These are phyloP conservation scores for Prunella strophiata DNA, from an alignment of 2,797 vertebrate species.

Conservation along the genomic window DNA sequence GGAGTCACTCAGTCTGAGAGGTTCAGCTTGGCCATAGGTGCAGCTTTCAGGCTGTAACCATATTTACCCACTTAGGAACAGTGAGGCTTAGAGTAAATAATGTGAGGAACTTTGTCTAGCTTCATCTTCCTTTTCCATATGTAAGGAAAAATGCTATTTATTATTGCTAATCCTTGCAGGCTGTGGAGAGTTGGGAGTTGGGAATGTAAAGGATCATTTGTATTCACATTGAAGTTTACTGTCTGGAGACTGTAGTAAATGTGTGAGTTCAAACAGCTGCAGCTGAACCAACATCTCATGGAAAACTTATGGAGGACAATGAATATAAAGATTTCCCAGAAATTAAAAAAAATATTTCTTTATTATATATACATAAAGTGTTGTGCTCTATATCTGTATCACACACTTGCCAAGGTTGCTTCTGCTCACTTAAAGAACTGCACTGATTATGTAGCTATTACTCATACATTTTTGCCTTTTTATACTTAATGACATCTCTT, in stretches of 20 bases:
- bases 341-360: neutral
- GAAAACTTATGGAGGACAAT: neutral
- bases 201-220: neutral
- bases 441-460: constrained; percentile 69
- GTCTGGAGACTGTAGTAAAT: neutral
- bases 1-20: neutral
- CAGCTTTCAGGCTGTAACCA: neutral
- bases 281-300: neutral
- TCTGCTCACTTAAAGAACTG: constrained; percentile 63
- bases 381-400: neutral
- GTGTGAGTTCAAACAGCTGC: neutral
- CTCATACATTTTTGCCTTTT: constrained; percentile 71
- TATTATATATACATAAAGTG: neutral
- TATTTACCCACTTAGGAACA: neutral
- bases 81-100: neutral
- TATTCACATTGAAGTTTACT: neutral
- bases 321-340: neutral
- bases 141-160: neutral
- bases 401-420: constrained; percentile 18
- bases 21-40: neutral
- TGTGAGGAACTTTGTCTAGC: neutral
- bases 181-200: neutral
- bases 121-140: neutral
- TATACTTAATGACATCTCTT: constrained; percentile 70
- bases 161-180: neutral